Conservation (phyloP, 37 sponge, comb jelly and placozoan species). For the Cliona cf. orientalis region DNA sequence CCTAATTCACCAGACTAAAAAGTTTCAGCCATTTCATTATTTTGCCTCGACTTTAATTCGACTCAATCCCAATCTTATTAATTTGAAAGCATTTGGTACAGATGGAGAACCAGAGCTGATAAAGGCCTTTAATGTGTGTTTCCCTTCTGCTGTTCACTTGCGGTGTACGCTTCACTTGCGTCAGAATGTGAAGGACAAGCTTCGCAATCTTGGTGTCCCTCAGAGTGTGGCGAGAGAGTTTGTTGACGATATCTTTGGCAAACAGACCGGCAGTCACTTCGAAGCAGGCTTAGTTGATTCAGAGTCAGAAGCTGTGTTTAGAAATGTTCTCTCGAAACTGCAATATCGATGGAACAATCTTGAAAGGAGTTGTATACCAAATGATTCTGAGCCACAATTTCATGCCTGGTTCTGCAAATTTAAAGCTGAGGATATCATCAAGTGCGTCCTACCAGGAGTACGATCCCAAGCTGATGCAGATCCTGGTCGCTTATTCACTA, state of each 20-base stretch:
- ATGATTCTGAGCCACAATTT: conserved; percentile 6
- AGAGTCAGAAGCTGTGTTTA: background rate
- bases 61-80: conserved; percentile 14
- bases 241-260: conserved; percentile 39
- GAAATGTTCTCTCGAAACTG: background rate
- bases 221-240: conserved; percentile 2
- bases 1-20: conserved; percentile 48
- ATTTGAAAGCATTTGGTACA: conserved; percentile 24
- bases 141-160: conserved; percentile 36
- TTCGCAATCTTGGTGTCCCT: conserved; percentile 6
- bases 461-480: background rate
- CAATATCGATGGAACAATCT: conserved; percentile 30
- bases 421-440: conserved; percentile 16
- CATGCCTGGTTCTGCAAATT: conserved; percentile 32
- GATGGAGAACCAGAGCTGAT: conserved; percentile 53
- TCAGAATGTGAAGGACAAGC: conserved; percentile 49
- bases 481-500: no score
- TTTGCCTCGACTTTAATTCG: conserved; percentile 39
- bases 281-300: conserved; percentile 40
- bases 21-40: conserved; percentile 21
- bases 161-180: conserved; percentile 35
- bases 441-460: conserved; percentile 8
- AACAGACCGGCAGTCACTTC: conserved; percentile 10
- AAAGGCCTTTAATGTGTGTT: conserved; percentile 23
- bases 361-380: conserved; percentile 6